phyloP scores from a whole-genome alignment of 2,797 vertebrate genomes.

The Sciurus carolinensis region DNA sequence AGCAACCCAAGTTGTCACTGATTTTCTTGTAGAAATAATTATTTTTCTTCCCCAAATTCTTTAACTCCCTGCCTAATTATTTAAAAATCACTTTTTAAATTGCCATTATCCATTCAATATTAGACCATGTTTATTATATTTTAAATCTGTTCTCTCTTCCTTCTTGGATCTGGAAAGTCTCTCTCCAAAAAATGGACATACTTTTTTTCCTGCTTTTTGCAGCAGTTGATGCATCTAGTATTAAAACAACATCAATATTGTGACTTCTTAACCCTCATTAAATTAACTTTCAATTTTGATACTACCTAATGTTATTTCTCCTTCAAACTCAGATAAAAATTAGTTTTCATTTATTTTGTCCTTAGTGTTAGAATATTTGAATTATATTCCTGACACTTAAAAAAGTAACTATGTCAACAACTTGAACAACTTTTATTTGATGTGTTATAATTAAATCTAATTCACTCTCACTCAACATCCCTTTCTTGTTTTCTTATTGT shows the following conservation, averaged over 20 bases:
- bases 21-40: conserved; percentile 55
- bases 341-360: conserved; percentile 22
- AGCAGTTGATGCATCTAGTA: neutral
- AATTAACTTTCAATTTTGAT: conserved; percentile 49
- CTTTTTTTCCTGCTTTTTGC: neutral
- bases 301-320: neutral
- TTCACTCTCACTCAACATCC: neutral
- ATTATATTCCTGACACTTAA: conserved; percentile 44
- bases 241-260: neutral
- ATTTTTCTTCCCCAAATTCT: neutral
- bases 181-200: conserved; percentile 2
- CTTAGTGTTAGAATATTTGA: conserved; percentile 48
- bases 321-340: neutral
- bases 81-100: conserved; percentile 9
- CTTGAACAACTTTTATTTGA: neutral
- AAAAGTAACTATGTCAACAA: neutral
- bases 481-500: neutral
- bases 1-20: neutral
- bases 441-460: neutral
- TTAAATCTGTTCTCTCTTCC: neutral
- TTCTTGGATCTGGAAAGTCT: conserved; percentile 19
- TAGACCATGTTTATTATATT: neutral
- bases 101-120: conserved; percentile 10
- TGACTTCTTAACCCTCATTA: conserved; percentile 36
- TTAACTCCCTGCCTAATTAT: neutral